phyloP scores from a whole-genome alignment of 1,140 invertebrate genomes.

The Idris sp. region DNA sequence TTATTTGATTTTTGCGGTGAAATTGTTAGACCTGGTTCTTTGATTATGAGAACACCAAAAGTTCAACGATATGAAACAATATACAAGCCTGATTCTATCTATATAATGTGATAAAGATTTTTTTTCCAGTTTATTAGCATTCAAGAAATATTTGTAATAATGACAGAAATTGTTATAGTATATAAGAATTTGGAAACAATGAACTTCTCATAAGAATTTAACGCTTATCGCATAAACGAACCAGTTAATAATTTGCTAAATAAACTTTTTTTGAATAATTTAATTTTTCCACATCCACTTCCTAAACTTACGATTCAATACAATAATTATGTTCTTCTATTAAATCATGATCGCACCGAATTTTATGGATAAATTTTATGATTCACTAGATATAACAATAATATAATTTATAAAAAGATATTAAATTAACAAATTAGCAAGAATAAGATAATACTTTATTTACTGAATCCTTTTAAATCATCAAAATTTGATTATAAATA shows the following conservation, averaged over 20 bases:
- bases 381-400: too few species aligned
- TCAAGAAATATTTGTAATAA: conserved; percentile 30
- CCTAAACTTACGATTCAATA: neutral
- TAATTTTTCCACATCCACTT: conserved; percentile 29
- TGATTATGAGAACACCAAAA: conserved; percentile 41
- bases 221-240: conserved; percentile 6
- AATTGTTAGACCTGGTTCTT: neutral
- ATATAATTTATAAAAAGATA: too few species aligned
- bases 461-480: too few species aligned
- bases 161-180: conserved; percentile 7
- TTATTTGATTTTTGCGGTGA: conserved; percentile 18
- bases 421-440: too few species aligned
- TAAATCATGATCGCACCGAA: conserved; percentile 5
- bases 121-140: conserved; percentile 18
- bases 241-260: neutral
- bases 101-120: conserved; percentile 10
- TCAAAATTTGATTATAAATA: too few species aligned
- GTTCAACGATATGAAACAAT: conserved; percentile 18
- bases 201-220: conserved; percentile 4
- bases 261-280: neutral
- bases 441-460: too few species aligned
- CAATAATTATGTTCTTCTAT: conserved; percentile 4
- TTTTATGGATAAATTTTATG: conserved; percentile 9
- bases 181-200: conserved; percentile 1
- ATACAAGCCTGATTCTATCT: conserved; percentile 8